Evolutionary conservation across 2,113 vertebrate genomes (phyloP), one percentile per base, ranked within the genome.

Genomic region (Passer domesticus): DNA sequence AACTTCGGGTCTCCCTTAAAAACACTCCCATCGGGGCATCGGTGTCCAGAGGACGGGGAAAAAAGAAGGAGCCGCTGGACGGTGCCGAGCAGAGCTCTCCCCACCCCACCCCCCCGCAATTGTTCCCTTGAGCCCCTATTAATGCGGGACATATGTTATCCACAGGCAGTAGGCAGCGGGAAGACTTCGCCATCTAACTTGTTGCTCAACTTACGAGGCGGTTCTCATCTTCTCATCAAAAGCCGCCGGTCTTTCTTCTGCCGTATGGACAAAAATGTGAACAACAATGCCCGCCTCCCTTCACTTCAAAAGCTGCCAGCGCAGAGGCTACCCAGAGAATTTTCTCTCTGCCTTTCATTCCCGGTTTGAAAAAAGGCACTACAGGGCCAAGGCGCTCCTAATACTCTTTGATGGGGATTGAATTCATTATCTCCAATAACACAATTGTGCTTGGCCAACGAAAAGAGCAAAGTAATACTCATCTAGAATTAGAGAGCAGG

Each of bases 351-450:
- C 98, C 97, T 99, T 99, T 99, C 98, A 99, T 99, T 99, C 97
- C 96, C 93, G 91, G 97, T 97, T 98, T 97, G 96, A 97, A 98
- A 98, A 92, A 97, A 97, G 98, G 97, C 98, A 98, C 98, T 98
- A 98, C 98, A 97, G 98, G 98, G 98, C 98, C 98, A 90, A 98
- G 98, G 98, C 98, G 97, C 98, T 98, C 98, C 98, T 99, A 98
- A 99, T 98, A 98, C 99, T 98, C 98, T 99, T 99, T 99, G 98
- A 99, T 99, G 98, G 98, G 99, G 99, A 99, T 99, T 99, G 98
- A 99, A 99, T 99, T 99, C 98, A 99, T 99, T 99, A 99, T 99
- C 98, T 98, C 98, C 98, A 99, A 99, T 99, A 99, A 99, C 98
- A 98, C 98, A 98, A 99, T 99, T 99, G 99, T 99, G 98, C 98